Percentiles rank a stretch among this genome's conserved stretches.
These are phyloP conservation scores for Lindbergichthys nudifrons DNA, from an alignment of 2,797 vertebrate genomes.

Conservation along the genomic window DNA sequence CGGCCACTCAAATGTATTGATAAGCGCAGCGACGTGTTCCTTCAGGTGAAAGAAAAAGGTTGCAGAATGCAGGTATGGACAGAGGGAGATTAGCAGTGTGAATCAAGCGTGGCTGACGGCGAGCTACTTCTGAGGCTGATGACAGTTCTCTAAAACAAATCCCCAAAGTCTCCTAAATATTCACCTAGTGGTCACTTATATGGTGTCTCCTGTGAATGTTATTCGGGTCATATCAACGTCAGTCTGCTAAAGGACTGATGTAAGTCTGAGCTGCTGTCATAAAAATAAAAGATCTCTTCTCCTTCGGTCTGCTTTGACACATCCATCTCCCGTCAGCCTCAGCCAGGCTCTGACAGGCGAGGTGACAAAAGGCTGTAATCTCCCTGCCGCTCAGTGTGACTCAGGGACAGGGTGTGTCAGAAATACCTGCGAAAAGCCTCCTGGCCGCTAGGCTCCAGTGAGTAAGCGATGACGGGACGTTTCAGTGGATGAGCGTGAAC, in stretches of 20 bases:
- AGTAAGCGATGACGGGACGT: constrained; percentile 83
- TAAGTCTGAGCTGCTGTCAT: constrained; percentile 43
- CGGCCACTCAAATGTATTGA: constrained; percentile 61
- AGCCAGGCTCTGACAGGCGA: constrained; percentile 71
- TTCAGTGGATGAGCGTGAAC: constrained; percentile 79
- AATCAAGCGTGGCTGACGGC: constrained; percentile 76
- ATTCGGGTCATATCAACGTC: constrained; percentile 18
- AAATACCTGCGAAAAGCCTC: constrained; percentile 77
- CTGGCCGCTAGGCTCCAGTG: constrained; percentile 72
- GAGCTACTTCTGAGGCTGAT: constrained; percentile 66
- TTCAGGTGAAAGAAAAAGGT: constrained; percentile 46
- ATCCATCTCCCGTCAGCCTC: constrained; percentile 68
- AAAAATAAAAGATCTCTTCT: constrained; percentile 39
- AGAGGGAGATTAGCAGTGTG: constrained; percentile 72
- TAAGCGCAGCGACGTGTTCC: constrained; percentile 61
- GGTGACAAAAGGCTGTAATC: constrained; percentile 85
- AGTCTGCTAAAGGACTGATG: constrained; percentile 6
- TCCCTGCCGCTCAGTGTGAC: constrained; percentile 66
- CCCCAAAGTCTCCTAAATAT: background rate
- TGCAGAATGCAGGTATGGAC: constrained; percentile 52
- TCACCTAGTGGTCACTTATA: constrained; percentile 29
- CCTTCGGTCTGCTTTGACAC: constrained; percentile 67
- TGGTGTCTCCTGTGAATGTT: constrained; percentile 9
- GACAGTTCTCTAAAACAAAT: constrained; percentile 75
- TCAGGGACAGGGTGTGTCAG: constrained; percentile 79